A percentile compares a stretch with the other conserved stretches of the same genome.
Conservation (phyloP, 2,888 invertebrate species). For the Hipparchia sbordonii region DNA sequence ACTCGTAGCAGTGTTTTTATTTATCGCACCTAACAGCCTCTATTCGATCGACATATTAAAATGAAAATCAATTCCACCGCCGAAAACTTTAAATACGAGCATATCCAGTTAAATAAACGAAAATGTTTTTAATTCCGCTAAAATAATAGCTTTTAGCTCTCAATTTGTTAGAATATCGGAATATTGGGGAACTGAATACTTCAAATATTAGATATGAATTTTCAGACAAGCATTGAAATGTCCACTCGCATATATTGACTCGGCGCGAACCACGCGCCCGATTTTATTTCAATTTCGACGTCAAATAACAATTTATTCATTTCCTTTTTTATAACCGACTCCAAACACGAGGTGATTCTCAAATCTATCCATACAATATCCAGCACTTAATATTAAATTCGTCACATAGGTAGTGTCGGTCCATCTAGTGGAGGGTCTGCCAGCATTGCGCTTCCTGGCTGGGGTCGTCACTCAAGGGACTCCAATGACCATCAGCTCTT, state of each 20-base stretch:
- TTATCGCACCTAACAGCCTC: background rate
- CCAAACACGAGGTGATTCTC: slow-evolving; percentile 13
- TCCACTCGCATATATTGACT: slow-evolving; percentile 12
- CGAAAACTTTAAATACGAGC: background rate
- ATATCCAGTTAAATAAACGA: background rate
- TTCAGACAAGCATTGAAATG: slow-evolving; percentile 15
- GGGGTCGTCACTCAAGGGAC: too few relatives aligned
- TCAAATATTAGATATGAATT: slow-evolving; percentile 21
- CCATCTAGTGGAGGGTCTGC: too few relatives aligned
- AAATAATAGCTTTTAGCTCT: slow-evolving; percentile 5
- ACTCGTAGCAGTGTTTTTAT: too few relatives aligned
- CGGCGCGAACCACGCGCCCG: slow-evolving; percentile 16
- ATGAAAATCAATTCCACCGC: background rate
- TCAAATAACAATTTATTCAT: slow-evolving; percentile 30
- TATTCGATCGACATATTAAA: background rate
- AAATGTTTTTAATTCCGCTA: slow-evolving; percentile 7
- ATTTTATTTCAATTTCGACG: slow-evolving; percentile 32
- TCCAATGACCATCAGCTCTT: too few relatives aligned
- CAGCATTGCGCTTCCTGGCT: too few relatives aligned
- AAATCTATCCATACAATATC: background rate
- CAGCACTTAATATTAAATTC: too few relatives aligned
- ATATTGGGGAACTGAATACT: background rate
- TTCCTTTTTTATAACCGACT: slow-evolving; percentile 13
- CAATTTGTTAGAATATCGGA: slow-evolving; percentile 14
- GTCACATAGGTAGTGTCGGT: too few relatives aligned